Evolutionary conservation across 2,797 vertebrate species (phyloP).

Genomic region (Cephalopachus bancanus): DNA sequence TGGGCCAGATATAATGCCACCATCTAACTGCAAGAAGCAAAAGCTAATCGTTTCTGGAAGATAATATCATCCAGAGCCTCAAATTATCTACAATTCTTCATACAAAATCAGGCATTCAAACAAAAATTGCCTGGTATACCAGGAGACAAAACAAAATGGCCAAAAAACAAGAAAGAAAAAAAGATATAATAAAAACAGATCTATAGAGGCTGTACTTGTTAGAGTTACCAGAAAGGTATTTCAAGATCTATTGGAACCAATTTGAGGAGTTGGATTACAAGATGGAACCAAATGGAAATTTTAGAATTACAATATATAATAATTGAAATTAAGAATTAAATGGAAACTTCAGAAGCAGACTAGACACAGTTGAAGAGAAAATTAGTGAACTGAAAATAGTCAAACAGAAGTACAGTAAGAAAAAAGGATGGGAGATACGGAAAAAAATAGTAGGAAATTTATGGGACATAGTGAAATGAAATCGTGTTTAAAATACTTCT

Average conservation of each 20-base stretch:
- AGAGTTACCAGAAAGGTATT: conserved; percentile 43
- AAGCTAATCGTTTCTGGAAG: conserved; percentile 38
- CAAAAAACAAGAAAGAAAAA: background rate
- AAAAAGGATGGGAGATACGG: conserved; percentile 35
- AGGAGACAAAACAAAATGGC: background rate
- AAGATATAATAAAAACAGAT: background rate
- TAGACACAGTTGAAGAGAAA: conserved; percentile 31
- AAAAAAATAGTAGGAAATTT: conserved; percentile 10
- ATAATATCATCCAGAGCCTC: background rate
- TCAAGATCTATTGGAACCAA: conserved; percentile 26
- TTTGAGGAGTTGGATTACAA: conserved; percentile 33
- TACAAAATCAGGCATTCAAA: conserved; percentile 11
- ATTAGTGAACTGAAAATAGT: conserved; percentile 51
- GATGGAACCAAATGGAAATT: conserved; percentile 45
- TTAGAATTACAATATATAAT: background rate
- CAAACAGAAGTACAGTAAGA: background rate
- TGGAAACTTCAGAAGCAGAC: conserved; percentile 26
- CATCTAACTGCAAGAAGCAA: conserved; percentile 37
- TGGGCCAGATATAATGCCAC: background rate
- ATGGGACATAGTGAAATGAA: conserved; percentile 11
- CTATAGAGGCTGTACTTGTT: background rate
- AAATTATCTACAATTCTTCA: background rate
- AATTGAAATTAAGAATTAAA: conserved; percentile 45
- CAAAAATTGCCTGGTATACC: background rate
- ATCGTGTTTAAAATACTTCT: conserved; percentile 51